Evolutionary conservation across 2,888 invertebrate species (phyloP).

Genomic region (Frankliniella intonsa): DNA sequence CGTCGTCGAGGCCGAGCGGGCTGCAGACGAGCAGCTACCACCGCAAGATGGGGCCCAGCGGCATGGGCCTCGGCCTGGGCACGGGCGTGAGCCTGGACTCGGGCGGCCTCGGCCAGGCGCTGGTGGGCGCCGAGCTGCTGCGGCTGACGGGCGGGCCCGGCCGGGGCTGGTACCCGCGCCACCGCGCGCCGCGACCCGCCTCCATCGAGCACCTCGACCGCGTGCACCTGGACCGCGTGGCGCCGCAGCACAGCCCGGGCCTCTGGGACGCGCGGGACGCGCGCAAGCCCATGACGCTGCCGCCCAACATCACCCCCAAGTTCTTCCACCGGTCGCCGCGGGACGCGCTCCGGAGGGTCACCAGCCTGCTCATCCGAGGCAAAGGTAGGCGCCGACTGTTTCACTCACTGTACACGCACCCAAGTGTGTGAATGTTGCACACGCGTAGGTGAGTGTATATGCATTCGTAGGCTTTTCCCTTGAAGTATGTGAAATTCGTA

Average conservation of each 20-base stretch:
- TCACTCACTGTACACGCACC: too few relatives aligned
- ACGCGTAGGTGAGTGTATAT: too few relatives aligned
- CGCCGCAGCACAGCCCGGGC: constrained; percentile 38
- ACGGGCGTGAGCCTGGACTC: constrained; percentile 44
- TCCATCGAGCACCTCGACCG: constrained; percentile 82
- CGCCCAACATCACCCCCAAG: constrained; percentile 82
- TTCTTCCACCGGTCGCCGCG: constrained; percentile 85
- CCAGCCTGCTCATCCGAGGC: constrained; percentile 74
- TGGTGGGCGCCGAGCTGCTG: constrained; percentile 73
- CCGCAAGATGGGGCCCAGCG: constrained; percentile 39
- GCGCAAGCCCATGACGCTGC: constrained; percentile 79
- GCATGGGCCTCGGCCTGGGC: constrained; percentile 44
- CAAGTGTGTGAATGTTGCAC: too few relatives aligned
- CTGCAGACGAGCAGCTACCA: constrained; percentile 39
- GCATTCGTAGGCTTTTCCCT: too few relatives aligned
- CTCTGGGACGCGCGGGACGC: constrained; percentile 49
- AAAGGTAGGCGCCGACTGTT: constrained; percentile 58
- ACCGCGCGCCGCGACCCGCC: constrained; percentile 59
- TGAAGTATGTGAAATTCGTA: too few relatives aligned
- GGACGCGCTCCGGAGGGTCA: constrained; percentile 80
- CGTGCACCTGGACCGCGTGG: constrained; percentile 51
- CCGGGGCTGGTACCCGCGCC: constrained; percentile 62
- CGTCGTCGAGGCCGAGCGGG: constrained; percentile 42
- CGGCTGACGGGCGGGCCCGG: constrained; percentile 75
- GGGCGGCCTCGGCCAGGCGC: constrained; percentile 46